Evolutionary conservation across 2,113 vertebrate genomes (phyloP).

Genomic region (Glaucomys volans): DNA sequence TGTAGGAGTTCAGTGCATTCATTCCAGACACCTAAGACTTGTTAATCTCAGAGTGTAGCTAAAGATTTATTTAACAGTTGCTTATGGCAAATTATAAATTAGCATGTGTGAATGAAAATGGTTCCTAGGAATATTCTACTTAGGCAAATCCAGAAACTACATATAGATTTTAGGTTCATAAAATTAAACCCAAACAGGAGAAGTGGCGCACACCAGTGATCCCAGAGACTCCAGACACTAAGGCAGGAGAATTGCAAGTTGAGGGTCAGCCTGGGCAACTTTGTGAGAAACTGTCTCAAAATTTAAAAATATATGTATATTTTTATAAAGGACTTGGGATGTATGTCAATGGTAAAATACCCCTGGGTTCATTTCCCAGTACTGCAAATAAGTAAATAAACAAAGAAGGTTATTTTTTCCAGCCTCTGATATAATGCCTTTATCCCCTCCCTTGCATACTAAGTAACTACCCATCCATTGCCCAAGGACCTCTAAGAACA

Average conservation of each 20-base stretch:
- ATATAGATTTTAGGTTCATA: not conserved
- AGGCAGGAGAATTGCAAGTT: no score
- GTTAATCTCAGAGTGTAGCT: not conserved
- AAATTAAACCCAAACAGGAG: not conserved
- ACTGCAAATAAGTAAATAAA: no score
- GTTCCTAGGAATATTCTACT: not conserved
- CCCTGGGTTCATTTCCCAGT: no score
- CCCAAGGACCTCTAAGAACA: not conserved
- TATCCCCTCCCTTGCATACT: not conserved
- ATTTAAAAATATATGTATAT: no score
- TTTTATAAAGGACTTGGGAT: no score
- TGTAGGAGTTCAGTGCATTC: not conserved
- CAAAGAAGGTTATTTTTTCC: not conserved
- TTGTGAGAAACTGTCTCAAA: no score
- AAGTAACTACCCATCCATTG: not conserved
- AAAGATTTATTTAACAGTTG: slow-evolving; percentile 34
- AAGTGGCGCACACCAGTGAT: no score
- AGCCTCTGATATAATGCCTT: not conserved
- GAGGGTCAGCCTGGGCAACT: no score
- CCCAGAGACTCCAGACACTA: no score
- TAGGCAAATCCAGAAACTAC: not conserved
- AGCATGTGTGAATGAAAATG: not conserved
- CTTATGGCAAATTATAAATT: slow-evolving; percentile 3
- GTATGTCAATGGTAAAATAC: no score
- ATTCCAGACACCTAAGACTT: not conserved